These are phyloP conservation scores for Meteorus sp. DNA, from an alignment of 1,140 invertebrate species.

Conservation along the genomic window DNA sequence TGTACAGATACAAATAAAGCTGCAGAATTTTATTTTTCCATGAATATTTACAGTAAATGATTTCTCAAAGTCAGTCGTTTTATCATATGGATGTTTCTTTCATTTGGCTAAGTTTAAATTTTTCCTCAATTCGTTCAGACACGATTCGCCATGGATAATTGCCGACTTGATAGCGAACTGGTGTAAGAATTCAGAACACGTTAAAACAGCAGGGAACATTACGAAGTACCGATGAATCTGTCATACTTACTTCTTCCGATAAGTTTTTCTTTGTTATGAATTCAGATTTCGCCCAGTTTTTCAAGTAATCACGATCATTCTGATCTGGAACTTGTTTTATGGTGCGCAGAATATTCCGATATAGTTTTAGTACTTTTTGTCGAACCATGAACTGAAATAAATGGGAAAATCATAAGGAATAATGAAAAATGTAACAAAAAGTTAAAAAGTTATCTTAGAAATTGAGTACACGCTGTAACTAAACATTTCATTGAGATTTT, in stretches of 20 bases:
- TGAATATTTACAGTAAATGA: too few species aligned
- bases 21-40: background rate
- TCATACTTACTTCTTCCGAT: conserved; percentile 62
- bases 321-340: conserved; percentile 69
- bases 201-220: too few species aligned
- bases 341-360: conserved; percentile 70
- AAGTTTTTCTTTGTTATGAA: conserved; percentile 71
- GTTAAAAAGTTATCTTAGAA: too few species aligned
- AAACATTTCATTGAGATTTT: too few species aligned
- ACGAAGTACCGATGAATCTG: conserved; percentile 9
- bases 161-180: conserved; percentile 68
- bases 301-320: conserved; percentile 65
- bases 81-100: conserved; percentile 17
- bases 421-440: too few species aligned
- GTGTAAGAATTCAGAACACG: conserved; percentile 26
- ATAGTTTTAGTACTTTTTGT: conserved; percentile 75
- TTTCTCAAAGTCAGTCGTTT: conserved; percentile 12
- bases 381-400: conserved; percentile 70
- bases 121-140: conserved; percentile 67
- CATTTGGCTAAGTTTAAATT: conserved; percentile 61
- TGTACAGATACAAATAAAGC: background rate
- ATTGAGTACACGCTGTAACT: too few species aligned
- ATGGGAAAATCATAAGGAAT: too few species aligned
- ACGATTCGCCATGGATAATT: conserved; percentile 69
- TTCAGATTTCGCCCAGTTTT: conserved; percentile 70